Evolutionary conservation across 2,797 vertebrate species (phyloP).

Genomic region (Forpus xanthops): DNA sequence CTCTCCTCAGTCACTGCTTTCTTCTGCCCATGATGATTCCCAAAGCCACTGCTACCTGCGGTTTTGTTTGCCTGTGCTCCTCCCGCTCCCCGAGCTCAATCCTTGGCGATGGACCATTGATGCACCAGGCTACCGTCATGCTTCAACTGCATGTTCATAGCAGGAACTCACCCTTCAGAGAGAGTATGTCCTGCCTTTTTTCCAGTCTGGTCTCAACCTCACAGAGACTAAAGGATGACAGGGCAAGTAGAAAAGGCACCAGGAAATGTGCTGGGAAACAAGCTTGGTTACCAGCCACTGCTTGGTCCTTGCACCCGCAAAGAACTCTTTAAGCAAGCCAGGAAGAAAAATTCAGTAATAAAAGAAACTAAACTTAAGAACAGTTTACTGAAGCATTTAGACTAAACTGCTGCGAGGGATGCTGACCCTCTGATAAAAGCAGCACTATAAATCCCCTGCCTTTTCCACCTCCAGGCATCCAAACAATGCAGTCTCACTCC

Average conservation of each 20-base stretch:
- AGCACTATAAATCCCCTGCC: not conserved
- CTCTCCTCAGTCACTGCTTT: accelerated
- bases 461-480: not conserved
- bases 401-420: not conserved
- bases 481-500: not conserved
- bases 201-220: not conserved
- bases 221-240: accelerated
- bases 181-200: accelerated
- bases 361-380: not conserved
- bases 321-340: not conserved
- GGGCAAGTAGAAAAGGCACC: not conserved
- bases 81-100: not conserved
- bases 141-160: not conserved
- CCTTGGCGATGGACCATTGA: accelerated
- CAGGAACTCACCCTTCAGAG: accelerated
- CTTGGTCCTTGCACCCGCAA: not conserved
- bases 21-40: not conserved
- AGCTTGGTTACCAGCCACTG: not conserved
- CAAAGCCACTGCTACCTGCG: not conserved
- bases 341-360: not conserved
- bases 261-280: not conserved
- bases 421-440: not conserved
- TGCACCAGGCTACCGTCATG: not conserved
- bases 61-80: not conserved
- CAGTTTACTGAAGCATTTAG: not conserved